phyloP scores from a whole-genome alignment of 2,113 vertebrate genomes.

The Periophthalmus modestus region DNA sequence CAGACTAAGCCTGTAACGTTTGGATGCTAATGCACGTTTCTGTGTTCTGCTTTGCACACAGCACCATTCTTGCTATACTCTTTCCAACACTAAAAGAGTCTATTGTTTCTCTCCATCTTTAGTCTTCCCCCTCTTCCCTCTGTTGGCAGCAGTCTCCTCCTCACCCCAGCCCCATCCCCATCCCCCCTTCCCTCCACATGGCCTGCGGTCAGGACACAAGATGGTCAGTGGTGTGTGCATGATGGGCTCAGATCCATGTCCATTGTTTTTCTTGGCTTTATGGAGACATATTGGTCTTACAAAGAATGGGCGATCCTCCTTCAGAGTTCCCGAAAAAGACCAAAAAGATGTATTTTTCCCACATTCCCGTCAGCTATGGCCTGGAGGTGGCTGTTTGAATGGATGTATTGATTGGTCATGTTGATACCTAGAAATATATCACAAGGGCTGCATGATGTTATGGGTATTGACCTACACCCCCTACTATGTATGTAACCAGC shows the following conservation, averaged over 20 bases:
- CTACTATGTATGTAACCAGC: background rate
- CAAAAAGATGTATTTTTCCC: background rate
- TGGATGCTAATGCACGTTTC: background rate
- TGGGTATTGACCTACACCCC: background rate
- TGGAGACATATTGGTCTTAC: constrained; percentile 7
- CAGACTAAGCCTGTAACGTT: background rate
- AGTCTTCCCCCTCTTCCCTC: constrained; percentile 14
- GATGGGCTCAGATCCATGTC: constrained; percentile 12
- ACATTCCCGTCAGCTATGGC: background rate
- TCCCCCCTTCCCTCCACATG: constrained; percentile 51
- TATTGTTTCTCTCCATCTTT: background rate
- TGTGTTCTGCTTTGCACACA: background rate
- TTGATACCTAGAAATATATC: background rate
- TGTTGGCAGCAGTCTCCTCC: constrained; percentile 37
- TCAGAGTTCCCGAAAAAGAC: background rate
- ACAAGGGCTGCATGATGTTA: background rate
- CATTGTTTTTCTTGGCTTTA: constrained; percentile 11
- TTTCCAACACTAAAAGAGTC: constrained; percentile 2
- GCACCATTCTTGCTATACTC: background rate
- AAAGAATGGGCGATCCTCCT: background rate
- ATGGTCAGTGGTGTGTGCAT: constrained; percentile 46
- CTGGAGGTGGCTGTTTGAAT: background rate
- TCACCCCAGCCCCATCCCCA: constrained; percentile 45
- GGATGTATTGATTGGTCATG: constrained; percentile 5
- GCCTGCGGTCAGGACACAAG: constrained; percentile 56